Evolutionary conservation across 2,888 invertebrate genomes (phyloP), one percentile per base, ranked within the genome.

Genomic region (Acleris cristana): DNA sequence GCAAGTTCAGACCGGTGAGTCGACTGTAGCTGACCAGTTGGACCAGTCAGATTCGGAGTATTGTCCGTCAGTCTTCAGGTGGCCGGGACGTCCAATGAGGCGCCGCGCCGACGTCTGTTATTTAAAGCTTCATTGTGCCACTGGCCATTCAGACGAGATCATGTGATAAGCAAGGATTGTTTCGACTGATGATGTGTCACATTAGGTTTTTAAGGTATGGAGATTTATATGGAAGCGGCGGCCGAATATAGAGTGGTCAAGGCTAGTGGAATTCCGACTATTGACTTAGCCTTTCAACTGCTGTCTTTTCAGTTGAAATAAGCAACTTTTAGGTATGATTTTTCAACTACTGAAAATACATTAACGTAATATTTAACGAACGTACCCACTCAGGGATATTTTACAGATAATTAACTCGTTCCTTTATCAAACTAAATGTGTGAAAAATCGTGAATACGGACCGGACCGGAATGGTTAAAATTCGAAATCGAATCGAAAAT

Each of bases 61-160:
- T 92, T 92, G 91, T 92, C 84, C 82, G 90, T 92, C 92, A 91
- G 80, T 92, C 88, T 75, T 66, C 64, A 78, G 76, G 80, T 80
- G 79, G 78, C 76, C 74, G 73, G 70, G 80, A 82, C 87, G 88
- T 89, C 87, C 72, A 77, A 82, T 81, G 82, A 87, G 92, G 91
- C 90, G 90, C 90, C 90, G 85, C 78, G 76, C 83, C 80, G 89
- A 90, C 90, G 83, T 85, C 77, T 67, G 88, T 92, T 89, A 92
- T 92, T 92, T 92, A 92, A 81, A 79, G 88, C 86, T 84, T 90
- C 89, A 92, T 92, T 92, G 92, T 92, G 83, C 86, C 87, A 79
- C 76, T 76, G 73, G 73, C 79, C 80, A 84, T 84, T 86, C 84
- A 83, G 76, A 77, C 77, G 76, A 83, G 90, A 90, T 91, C 86